Evolutionary conservation across 1,140 invertebrate genomes (phyloP).

Genomic region (Proales similis): DNA sequence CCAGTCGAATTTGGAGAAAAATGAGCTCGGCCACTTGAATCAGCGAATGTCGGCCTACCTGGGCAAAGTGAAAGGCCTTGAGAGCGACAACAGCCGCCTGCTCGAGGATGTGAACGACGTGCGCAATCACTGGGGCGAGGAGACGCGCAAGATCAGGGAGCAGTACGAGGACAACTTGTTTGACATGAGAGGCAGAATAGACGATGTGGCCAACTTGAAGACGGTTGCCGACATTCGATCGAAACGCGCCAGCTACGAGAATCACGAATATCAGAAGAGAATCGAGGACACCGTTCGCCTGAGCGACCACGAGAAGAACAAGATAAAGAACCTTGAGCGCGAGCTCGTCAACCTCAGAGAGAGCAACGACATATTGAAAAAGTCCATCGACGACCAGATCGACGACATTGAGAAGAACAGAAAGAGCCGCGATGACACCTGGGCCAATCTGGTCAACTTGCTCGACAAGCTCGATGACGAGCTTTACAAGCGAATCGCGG

Average conservation of each 20-base stretch:
- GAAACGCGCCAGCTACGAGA: slow-evolving; percentile 18
- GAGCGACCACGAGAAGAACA: not conserved
- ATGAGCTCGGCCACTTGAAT: slow-evolving; percentile 17
- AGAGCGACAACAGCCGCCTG: slow-evolving; percentile 6
- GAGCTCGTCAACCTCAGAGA: slow-evolving; percentile 3
- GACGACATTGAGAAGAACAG: slow-evolving; percentile 9
- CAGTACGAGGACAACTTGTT: not conserved
- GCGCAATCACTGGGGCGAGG: slow-evolving; percentile 18
- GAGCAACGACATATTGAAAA: slow-evolving; percentile 4
- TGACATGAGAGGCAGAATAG: slow-evolving; percentile 10
- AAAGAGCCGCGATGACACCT: slow-evolving; percentile 4
- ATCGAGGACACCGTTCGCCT: not conserved
- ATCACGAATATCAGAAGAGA: slow-evolving; percentile 13
- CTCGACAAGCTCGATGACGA: slow-evolving; percentile 23
- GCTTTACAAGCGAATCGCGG: slow-evolving; percentile 1
- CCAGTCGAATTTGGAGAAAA: slow-evolving; percentile 18
- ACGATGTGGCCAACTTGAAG: slow-evolving; percentile 15
- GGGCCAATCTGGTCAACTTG: not conserved
- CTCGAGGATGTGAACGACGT: slow-evolving; percentile 5
- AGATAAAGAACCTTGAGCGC: slow-evolving; percentile 10
- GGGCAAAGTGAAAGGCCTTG: slow-evolving; percentile 3
- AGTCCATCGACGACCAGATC: not conserved
- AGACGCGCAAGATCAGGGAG: slow-evolving; percentile 1
- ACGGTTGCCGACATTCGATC: slow-evolving; percentile 12
- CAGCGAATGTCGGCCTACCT: slow-evolving; percentile 11